Evolutionary conservation across 1,140 invertebrate genomes (phyloP).

Genomic region (Drosophila burlai): DNA sequence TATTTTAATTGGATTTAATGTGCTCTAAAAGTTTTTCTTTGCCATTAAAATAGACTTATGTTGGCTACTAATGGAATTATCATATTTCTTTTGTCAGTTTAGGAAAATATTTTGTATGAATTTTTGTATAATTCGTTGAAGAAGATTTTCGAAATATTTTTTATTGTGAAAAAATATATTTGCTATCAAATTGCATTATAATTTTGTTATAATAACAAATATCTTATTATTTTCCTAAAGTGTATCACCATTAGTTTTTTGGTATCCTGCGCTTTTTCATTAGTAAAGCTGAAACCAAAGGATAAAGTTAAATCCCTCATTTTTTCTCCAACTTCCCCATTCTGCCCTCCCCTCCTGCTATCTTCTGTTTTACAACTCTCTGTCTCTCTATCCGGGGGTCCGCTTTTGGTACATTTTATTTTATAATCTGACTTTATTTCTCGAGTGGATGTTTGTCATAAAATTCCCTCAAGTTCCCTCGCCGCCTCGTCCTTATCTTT

Average conservation of each 20-base stretch:
- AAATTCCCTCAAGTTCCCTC: constrained; percentile 19
- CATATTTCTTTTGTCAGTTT: background rate
- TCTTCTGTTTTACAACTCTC: constrained; percentile 26
- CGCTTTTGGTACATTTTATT: constrained; percentile 46
- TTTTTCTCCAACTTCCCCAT: background rate
- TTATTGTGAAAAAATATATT: background rate
- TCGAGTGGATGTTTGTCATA: constrained; percentile 56
- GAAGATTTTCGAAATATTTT: background rate
- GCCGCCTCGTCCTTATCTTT: background rate
- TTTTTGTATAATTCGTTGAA: background rate
- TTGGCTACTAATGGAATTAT: background rate
- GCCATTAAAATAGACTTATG: background rate
- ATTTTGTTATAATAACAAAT: background rate
- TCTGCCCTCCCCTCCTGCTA: background rate
- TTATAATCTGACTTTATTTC: constrained; percentile 65
- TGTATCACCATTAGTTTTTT: constrained; percentile 10
- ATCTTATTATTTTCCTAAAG: background rate
- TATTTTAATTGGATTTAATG: background rate
- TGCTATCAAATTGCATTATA: background rate
- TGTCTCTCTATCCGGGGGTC: background rate
- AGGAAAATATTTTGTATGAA: background rate
- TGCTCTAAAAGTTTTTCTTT: background rate
- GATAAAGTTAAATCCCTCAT: constrained; percentile 33
- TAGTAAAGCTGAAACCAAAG: constrained; percentile 28
- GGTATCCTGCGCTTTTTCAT: constrained; percentile 29